Base-by-base conservation (phyloP, 2,888 invertebrate genomes). In the Trachelus tabidus region DNA sequence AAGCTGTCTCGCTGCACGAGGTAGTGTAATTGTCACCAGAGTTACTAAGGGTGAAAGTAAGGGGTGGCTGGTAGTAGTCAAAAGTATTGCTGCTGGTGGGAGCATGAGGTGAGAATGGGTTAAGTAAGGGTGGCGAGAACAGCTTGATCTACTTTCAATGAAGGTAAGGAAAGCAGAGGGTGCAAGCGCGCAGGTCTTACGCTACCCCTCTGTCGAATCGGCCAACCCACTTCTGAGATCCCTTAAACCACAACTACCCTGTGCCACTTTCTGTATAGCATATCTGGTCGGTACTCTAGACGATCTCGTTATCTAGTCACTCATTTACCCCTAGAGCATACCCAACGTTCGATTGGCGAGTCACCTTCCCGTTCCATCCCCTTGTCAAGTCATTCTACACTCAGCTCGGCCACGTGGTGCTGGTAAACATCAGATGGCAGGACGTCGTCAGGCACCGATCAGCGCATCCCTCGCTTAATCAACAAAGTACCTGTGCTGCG, bases 81-180 rank as follows among this genome's bases (percentile, higher is more conserved):
- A 40, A 40, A 40, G 40, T 40, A 40, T 40, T 40, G 15, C 40
- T 40, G 15, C 15, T 4, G 40, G 15, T 15, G 15, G 15, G 40
- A 40, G 40, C 15, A 40, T 15, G 6, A 40, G 40, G 40, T 6
- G 40, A 40, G 40, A 40, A 40, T 40, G 15, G 40, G 40, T 15
- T 15, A 40, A 40, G 15, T 40, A 40, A 40, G 31, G 69, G 30
- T 69, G 69, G 69, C 4, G n/a, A 34, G 73, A 34, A 35, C 73
- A 73, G 73, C 40, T 40, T 73, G 73, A 73, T 73, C 73, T 34
- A 73, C 73, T 73, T 73, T 73, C 73, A 73, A 73, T 73, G 73
- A 73, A 73, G 73, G 73, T 34, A 33, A 9, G 33, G 35, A 73
- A 35, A 34, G 73, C n/a, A 33, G 69, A 69, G 69, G 69, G 33